phyloP scores from a whole-genome alignment of 1,140 invertebrate genomes.

The Papilio glaucus region DNA sequence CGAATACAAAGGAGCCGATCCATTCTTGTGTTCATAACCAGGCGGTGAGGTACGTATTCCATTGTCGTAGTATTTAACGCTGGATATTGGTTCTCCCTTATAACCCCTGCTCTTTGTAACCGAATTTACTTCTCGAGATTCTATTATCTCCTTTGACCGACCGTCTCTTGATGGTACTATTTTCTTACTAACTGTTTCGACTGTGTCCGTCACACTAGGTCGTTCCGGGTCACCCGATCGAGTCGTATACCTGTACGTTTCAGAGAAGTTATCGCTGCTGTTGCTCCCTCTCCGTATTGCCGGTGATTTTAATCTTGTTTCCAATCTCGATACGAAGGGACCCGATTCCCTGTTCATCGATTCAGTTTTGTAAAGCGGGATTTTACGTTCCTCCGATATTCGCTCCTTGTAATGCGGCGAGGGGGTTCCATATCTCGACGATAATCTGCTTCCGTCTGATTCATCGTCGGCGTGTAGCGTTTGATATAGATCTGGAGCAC shows the following conservation, averaged over 20 bases:
- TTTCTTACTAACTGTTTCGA: conserved; percentile 87
- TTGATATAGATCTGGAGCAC: conserved; percentile 90
- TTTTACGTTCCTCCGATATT: conserved; percentile 73
- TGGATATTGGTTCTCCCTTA: conserved; percentile 76
- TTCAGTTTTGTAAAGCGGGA: conserved; percentile 78
- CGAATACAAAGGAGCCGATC: conserved; percentile 61
- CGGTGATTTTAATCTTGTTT: conserved; percentile 74
- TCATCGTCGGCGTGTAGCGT: conserved; percentile 87
- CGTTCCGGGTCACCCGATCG: conserved; percentile 85
- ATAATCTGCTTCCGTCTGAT: conserved; percentile 75
- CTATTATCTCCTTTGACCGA: conserved; percentile 85
- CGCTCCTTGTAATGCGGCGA: conserved; percentile 76
- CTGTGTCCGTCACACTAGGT: conserved; percentile 87
- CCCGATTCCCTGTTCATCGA: conserved; percentile 77
- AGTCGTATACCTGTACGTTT: conserved; percentile 87
- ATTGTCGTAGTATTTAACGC: conserved; percentile 81
- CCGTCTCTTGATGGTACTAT: conserved; percentile 86
- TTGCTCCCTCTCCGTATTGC: conserved; percentile 84
- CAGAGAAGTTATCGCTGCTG: conserved; percentile 87
- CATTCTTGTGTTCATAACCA: conserved; percentile 73
- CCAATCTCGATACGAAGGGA: conserved; percentile 78
- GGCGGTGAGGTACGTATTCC: conserved; percentile 70
- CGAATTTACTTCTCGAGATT: conserved; percentile 87
- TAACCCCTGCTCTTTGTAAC: conserved; percentile 86
- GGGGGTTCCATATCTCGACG: conserved; percentile 75